Percentiles rank a stretch among this genome's conserved stretches.
Conservation (phyloP, 2,113 vertebrate species). For the Misgurnus anguillicaudatus region DNA sequence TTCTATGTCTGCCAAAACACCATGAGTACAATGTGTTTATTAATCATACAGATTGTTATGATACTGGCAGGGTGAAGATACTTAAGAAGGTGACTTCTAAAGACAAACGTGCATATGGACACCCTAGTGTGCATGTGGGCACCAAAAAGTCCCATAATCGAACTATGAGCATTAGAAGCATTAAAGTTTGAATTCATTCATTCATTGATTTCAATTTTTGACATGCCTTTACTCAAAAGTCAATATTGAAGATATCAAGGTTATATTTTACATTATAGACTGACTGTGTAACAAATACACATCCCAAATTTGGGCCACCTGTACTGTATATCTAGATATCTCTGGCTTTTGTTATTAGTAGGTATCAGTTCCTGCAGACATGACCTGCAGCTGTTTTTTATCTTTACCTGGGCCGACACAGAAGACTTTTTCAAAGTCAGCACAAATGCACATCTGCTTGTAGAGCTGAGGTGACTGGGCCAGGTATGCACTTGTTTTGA, state of each 20-base stretch:
- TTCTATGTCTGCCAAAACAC: constrained; percentile 11
- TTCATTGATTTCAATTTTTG: too few species aligned
- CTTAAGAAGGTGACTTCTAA: constrained; percentile 5
- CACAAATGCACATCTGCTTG: constrained; percentile 99
- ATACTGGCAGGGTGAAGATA: constrained; percentile 1
- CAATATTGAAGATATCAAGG: too few species aligned
- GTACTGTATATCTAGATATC: background rate
- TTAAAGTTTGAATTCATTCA: too few species aligned
- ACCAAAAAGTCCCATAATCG: too few species aligned
- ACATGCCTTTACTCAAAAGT: too few species aligned
- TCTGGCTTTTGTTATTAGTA: background rate
- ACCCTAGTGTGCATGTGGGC: too few species aligned
- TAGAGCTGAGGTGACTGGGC: constrained; percentile 98
- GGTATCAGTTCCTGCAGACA: background rate
- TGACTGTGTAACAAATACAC: background rate
- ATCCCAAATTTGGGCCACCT: background rate
- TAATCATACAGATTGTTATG: background rate
- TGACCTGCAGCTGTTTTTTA: background rate
- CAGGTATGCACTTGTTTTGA: constrained; percentile 96
- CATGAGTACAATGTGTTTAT: constrained; percentile 1
- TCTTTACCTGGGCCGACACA: constrained; percentile 93
- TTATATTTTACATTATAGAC: too few species aligned
- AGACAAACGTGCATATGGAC: background rate
- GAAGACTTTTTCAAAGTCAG: constrained; percentile 98
- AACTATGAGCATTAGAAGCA: too few species aligned